A percentile compares a stretch with the other conserved stretches of the same genome.
phyloP scores from a whole-genome alignment of 2,888 invertebrate species.

The Pediacus dermestoides region DNA sequence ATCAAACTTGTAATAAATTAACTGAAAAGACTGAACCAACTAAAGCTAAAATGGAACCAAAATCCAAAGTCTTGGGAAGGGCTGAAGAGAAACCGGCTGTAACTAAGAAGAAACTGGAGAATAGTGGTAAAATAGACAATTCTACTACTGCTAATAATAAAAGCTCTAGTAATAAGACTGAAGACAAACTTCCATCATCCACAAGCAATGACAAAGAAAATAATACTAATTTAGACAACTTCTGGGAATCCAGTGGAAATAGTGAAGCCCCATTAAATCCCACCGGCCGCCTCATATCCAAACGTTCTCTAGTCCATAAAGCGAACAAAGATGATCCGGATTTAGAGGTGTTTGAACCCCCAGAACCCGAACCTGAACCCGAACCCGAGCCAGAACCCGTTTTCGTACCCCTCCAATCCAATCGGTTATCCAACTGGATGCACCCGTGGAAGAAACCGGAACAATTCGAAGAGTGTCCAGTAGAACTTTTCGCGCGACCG shows the following conservation, averaged over 20 bases:
- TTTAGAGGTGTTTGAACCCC: slow-evolving; percentile 40
- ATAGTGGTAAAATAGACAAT: too few relatives aligned
- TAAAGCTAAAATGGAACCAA: too few relatives aligned
- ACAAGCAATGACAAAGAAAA: not conserved
- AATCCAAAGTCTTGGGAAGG: too few relatives aligned
- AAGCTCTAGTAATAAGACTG: too few relatives aligned
- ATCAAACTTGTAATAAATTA: too few relatives aligned
- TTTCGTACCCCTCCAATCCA: slow-evolving; percentile 47
- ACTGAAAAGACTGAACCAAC: too few relatives aligned
- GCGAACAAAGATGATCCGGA: slow-evolving; percentile 45
- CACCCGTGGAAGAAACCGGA: slow-evolving; percentile 47
- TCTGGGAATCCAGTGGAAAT: slow-evolving; percentile 11
- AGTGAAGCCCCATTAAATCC: too few relatives aligned
- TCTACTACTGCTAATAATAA: too few relatives aligned
- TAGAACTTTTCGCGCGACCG: slow-evolving; percentile 48
- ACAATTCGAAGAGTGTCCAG: slow-evolving; percentile 44
- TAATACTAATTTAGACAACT: too few relatives aligned
- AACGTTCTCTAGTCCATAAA: slow-evolving; percentile 45
- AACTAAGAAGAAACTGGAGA: too few relatives aligned
- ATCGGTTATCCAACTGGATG: slow-evolving; percentile 45
- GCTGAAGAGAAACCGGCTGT: too few relatives aligned
- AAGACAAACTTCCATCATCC: not conserved
- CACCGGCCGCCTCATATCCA: slow-evolving; percentile 36
- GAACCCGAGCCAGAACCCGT: slow-evolving; percentile 46
- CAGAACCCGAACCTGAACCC: slow-evolving; percentile 33